Conservation (phyloP, 35 echinoderm and acorn worm species). For the Diadema setosum region DNA sequence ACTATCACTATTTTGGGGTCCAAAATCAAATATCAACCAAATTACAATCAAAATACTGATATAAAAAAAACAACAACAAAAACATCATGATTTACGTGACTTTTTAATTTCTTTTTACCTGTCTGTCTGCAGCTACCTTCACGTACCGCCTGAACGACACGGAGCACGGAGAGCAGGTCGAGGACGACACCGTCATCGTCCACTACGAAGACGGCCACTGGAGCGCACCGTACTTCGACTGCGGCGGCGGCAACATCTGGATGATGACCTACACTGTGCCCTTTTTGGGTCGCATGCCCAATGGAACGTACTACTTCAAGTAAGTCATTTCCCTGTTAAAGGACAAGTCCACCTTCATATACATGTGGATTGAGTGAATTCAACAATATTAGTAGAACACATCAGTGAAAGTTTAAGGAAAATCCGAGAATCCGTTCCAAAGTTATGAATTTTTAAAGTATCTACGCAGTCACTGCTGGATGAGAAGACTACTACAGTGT, state of each 20-base stretch:
- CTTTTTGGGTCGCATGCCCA: conserved; percentile 62
- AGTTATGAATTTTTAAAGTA: too few relatives aligned
- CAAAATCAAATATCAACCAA: too few relatives aligned
- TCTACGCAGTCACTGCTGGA: too few relatives aligned
- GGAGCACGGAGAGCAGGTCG: conserved; percentile 6
- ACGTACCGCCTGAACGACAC: conserved; percentile 55
- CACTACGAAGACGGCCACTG: conserved; percentile 90
- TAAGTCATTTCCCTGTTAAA: conserved; percentile 62
- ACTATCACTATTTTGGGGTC: too few relatives aligned
- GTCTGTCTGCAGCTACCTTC: conserved; percentile 47
- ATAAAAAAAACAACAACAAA: too few relatives aligned
- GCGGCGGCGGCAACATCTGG: conserved; percentile 95
- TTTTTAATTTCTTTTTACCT: background rate
- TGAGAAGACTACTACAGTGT: too few relatives aligned
- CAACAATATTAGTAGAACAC: too few relatives aligned
- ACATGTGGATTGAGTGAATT: too few relatives aligned
- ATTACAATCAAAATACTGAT: too few relatives aligned
- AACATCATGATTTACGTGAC: background rate
- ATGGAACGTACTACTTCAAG: conserved; percentile 97
- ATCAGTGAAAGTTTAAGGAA: too few relatives aligned
- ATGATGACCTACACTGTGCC: conserved; percentile 99
- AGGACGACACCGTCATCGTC: conserved; percentile 65
- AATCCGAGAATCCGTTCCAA: too few relatives aligned
- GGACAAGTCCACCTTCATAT: too few relatives aligned
- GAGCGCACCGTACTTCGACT: conserved; percentile 95